Evolutionary conservation across 2,888 invertebrate species (phyloP), one percentile per base, ranked within the genome.

Genomic region (Saturnia pavonia): DNA sequence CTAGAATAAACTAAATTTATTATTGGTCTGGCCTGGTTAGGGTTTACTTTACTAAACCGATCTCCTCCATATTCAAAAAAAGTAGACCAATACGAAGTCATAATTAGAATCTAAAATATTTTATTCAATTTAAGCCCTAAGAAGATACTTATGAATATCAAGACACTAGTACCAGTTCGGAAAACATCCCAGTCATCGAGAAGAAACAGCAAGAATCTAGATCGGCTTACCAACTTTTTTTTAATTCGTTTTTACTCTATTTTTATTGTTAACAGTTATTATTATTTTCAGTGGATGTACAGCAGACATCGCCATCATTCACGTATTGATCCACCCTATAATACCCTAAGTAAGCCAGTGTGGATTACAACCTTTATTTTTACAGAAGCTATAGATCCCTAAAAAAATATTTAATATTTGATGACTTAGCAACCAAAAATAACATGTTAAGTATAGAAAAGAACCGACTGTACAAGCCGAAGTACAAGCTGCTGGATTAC

Each of bases 1-100:
- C 54, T 54, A 11, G 54, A 54, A 54, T 54, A 54, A 54, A 54
- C 54, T 22, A 54, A 54, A 54, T 54, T 54, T 54, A 54, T 54
- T 54, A 54, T n/a, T 54, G 54, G 22, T 22, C 54, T 54, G 54
- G 22, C 54, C 54, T 54, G 54, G 54, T 54, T 54, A 54, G 54
- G 22, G 54, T 54, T 54, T 54, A 54, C 9, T 54, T 54, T 54
- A 54, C 9, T 54, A 54, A 22, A 54, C 22, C 9, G 22, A 22
- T 54, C 54, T 51, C 8, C 51, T 54, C 22, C 54, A n/a, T 11
- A 54, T 9, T 54, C n/a, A n/a, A 54, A 54, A 54, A n/a, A 54
- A 22, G 22, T 54, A 54, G 22, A 54, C 54, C 54, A 54, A 54
- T 54, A 54, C 22, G n/a, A n/a, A n/a, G n/a, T n/a, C n/a, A n/a